Evolutionary conservation across 1,140 invertebrate species (phyloP), one percentile per base, ranked within the genome.

Genomic region (Pogonomyrmex californicus): DNA sequence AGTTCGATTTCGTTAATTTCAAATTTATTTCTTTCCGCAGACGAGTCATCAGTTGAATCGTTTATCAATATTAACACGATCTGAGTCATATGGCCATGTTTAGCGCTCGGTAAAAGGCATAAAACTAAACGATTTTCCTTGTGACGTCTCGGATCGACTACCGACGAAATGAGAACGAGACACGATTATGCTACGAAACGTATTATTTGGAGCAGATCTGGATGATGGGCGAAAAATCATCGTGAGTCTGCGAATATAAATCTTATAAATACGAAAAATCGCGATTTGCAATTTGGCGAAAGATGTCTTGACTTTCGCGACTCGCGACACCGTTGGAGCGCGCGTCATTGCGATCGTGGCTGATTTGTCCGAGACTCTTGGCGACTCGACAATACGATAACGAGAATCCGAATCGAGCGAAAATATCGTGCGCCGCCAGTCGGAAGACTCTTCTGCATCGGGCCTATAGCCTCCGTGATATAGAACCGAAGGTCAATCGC

Each of bases 301-400:
- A 1, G 7, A 30, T 6, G 3, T 51, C 44, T 49, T 36, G 62
- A n/a, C 10, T 66, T 30, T n/a, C 14, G 23, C 54, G 62, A 65
- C 12, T 38, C 38, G 30, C 14, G 23, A 51, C 68, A 38, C 44
- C 30, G 44, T 4, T n/a, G 33, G n/a, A 38, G 33, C 23, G 33
- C 63, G 60, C 44, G 44, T 79, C 60, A 79, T 79, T 60, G 33
- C 23, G 9, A 30, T 58, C 54, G n/a, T 54, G 71, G 17, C 60
- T 47, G 14, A 23, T 60, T 58, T 14, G 54, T 44, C 2, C 12
- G 44, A 49, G 66, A n/a, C 36, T 23, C 7, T 41, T 12, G 4
- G 23, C n/a, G 23, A 58, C 65, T 47, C 41, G 38, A 71, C 58
- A 58, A 41, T 56, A 56, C 9, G 23, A 70, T 47, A 66, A 62